phyloP scores from a whole-genome alignment of 92 coral and sea anemone genomes.

The Actinernus sp. region DNA sequence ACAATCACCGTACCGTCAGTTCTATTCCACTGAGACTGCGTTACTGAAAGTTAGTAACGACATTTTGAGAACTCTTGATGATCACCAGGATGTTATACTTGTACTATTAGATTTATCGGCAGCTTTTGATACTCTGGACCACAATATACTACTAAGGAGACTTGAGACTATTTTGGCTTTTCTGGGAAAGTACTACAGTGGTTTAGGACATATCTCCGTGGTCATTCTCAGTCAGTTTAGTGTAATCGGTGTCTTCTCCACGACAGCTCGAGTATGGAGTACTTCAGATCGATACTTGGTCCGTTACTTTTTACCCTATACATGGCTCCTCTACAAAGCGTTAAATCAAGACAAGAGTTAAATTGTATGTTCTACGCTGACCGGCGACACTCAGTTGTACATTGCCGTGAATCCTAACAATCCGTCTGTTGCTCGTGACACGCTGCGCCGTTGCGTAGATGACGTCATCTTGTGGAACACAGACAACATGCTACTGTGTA shows the following conservation, averaged over 20 bases:
- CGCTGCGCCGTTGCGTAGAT: slow-evolving; percentile 1
- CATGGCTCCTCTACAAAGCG: slow-evolving; percentile 6
- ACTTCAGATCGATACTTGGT: slow-evolving; percentile 5
- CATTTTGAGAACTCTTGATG: too few species aligned
- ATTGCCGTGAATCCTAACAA: slow-evolving; percentile 22
- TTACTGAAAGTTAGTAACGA: too few species aligned
- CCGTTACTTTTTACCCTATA: slow-evolving; percentile 3
- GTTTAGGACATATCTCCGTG: neutral
- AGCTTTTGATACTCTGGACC: too few species aligned
- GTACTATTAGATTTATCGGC: too few species aligned
- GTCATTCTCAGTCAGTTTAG: slow-evolving; percentile 5
- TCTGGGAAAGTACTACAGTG: slow-evolving; percentile 5
- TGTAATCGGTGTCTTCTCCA: too few species aligned
- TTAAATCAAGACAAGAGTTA: neutral
- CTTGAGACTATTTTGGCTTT: slow-evolving; percentile 2
- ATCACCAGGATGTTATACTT: too few species aligned
- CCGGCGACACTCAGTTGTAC: slow-evolving; percentile 10
- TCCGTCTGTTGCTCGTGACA: slow-evolving; percentile 1
- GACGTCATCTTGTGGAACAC: slow-evolving; percentile 13
- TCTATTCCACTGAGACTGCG: too few species aligned
- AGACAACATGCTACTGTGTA: slow-evolving; percentile 5
- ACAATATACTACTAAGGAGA: too few species aligned
- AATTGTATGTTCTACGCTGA: slow-evolving; percentile 3
- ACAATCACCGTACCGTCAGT: too few species aligned
- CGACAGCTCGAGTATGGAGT: too few species aligned